Percentiles rank a stretch among this genome's conserved stretches.
Conservation (phyloP, 2,113 vertebrate genomes). For the Chloebia gouldiae region DNA sequence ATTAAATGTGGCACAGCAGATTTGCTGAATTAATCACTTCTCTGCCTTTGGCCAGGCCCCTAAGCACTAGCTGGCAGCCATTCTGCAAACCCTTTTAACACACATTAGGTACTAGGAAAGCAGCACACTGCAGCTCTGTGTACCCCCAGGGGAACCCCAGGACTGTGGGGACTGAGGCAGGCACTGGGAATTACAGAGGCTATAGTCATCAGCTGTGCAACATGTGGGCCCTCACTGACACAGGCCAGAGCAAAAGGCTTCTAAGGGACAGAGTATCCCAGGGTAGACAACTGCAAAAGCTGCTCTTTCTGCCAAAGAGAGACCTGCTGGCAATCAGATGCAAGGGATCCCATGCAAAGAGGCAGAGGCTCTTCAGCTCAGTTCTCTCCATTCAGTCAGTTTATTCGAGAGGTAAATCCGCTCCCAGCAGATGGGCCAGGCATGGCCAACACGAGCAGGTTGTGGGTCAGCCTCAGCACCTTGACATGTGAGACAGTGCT, state of each 20-base stretch:
- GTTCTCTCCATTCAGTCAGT: background rate
- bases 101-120: background rate
- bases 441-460: background rate
- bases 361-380: background rate
- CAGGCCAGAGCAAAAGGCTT: background rate
- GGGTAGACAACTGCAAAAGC: background rate
- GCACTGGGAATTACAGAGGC: background rate
- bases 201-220: background rate
- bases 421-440: background rate
- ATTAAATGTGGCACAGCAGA: background rate
- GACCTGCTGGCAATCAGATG: background rate
- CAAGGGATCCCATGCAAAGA: background rate
- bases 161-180: background rate
- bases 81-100: background rate
- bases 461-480: background rate
- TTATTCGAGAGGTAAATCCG: constrained; percentile 23
- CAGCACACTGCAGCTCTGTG: background rate
- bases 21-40: background rate
- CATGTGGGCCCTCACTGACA: background rate
- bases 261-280: background rate
- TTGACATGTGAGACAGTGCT: background rate
- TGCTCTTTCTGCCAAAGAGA: background rate
- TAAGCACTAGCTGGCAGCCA: background rate
- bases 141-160: background rate
- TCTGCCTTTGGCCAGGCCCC: background rate